Conservation (phyloP, 2,888 invertebrate genomes). For the Agrotis segetum region DNA sequence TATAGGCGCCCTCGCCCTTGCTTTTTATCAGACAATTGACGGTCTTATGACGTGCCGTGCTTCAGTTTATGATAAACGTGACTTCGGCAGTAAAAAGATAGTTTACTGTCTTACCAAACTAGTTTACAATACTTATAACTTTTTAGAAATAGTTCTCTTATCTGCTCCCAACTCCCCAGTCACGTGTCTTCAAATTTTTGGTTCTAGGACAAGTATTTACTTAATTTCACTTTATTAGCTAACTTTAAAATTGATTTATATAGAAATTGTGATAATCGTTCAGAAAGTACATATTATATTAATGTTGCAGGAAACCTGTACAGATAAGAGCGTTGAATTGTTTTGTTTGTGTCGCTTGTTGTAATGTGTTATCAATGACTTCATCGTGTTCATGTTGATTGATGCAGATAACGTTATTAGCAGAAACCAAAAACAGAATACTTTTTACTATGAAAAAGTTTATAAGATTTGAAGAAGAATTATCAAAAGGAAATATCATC, state of each 20-base stretch:
- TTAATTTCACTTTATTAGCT: not conserved
- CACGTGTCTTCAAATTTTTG: too few relatives aligned
- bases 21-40: slow-evolving; percentile 66
- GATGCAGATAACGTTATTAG: slow-evolving; percentile 24
- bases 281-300: not conserved
- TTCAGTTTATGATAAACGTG: slow-evolving; percentile 17
- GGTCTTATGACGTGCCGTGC: slow-evolving; percentile 23
- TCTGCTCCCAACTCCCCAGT: too few relatives aligned
- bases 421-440: not conserved
- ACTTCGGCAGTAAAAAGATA: not conserved
- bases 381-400: slow-evolving; percentile 1
- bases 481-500: too few relatives aligned
- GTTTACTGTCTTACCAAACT: not conserved
- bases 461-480: too few relatives aligned
- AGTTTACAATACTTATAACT: not conserved
- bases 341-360: slow-evolving; percentile 21
- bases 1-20: slow-evolving; percentile 65
- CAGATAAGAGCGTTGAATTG: slow-evolving; percentile 35
- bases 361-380: slow-evolving; percentile 24
- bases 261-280: not conserved
- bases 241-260: not conserved
- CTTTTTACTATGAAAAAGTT: not conserved
- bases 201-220: too few relatives aligned
- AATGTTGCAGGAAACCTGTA: not conserved
- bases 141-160: not conserved